These are phyloP conservation scores for Camponotus vicinus DNA, from an alignment of 1,140 invertebrate species.

Conservation along the genomic window DNA sequence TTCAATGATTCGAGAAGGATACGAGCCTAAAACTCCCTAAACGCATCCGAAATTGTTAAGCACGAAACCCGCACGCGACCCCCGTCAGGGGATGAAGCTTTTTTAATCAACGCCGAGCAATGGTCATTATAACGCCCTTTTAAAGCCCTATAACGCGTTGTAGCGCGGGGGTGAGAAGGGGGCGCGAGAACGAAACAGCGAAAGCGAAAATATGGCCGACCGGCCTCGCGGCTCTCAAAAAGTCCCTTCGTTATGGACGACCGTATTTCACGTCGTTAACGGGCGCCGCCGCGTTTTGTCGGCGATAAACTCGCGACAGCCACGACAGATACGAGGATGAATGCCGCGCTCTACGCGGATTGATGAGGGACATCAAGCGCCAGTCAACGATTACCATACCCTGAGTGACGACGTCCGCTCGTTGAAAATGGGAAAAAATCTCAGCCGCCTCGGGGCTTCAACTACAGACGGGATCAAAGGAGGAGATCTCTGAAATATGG, in stretches of 20 bases:
- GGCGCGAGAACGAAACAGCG: conserved; percentile 44
- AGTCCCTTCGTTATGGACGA: conserved; percentile 80
- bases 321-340: conserved; percentile 71
- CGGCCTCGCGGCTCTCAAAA: conserved; percentile 52
- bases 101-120: conserved; percentile 81
- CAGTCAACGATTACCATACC: conserved; percentile 63
- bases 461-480: not conserved
- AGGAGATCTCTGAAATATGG: not conserved
- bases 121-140: conserved; percentile 82
- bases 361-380: conserved; percentile 57
- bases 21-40: not conserved
- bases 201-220: conserved; percentile 61
- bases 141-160: conserved; percentile 78
- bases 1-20: conserved; percentile 5
- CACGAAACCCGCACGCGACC: conserved; percentile 4
- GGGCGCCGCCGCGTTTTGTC: conserved; percentile 80
- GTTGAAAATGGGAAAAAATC: conserved; percentile 33
- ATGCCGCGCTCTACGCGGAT: conserved; percentile 60
- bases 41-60: conserved; percentile 43
- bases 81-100: conserved; percentile 55
- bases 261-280: conserved; percentile 84
- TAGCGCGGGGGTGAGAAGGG: conserved; percentile 27
- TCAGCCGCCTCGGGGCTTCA: not conserved
- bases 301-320: conserved; percentile 80
- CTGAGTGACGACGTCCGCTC: conserved; percentile 48